A percentile compares a stretch with the other conserved stretches of the same genome.
Conservation (phyloP, 2,113 vertebrate genomes). For the Lanius ludovicianus region DNA sequence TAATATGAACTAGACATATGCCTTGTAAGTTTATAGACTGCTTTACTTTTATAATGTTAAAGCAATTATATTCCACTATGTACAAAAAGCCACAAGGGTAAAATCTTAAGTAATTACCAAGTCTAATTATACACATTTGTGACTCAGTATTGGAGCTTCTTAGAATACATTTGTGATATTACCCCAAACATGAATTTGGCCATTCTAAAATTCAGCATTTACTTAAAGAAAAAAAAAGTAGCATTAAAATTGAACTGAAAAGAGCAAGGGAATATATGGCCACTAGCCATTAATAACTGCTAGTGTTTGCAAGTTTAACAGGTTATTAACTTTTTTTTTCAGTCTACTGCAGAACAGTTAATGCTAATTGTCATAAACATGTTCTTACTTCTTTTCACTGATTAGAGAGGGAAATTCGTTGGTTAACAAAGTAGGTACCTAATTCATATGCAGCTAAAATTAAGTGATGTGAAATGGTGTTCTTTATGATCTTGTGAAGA, state of each 20-base stretch:
- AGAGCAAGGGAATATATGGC: neutral
- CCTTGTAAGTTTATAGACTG: neutral
- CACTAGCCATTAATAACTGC: neutral
- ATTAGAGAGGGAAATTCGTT: too few relatives aligned
- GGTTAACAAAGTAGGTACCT: too few relatives aligned
- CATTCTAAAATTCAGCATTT: neutral
- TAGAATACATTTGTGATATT: neutral
- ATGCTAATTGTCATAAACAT: neutral
- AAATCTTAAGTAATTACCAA: constrained; percentile 25
- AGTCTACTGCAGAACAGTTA: neutral
- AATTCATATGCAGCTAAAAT: too few relatives aligned
- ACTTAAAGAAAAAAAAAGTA: neutral
- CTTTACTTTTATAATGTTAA: neutral
- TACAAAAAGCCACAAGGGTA: constrained; percentile 32
- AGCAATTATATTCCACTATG: constrained; percentile 13
- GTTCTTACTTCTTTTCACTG: neutral
- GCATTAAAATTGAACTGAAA: neutral
- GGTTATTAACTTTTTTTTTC: neutral
- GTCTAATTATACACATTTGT: constrained; percentile 1
- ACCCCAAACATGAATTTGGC: neutral
- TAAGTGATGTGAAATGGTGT: too few relatives aligned
- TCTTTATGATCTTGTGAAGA: neutral
- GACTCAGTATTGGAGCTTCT: neutral
- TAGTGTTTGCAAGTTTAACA: neutral
- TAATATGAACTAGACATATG: neutral